These are phyloP conservation scores for Acrossocheilus wenchowensis DNA, from an alignment of 2,797 vertebrate species.

Conservation along the genomic window DNA sequence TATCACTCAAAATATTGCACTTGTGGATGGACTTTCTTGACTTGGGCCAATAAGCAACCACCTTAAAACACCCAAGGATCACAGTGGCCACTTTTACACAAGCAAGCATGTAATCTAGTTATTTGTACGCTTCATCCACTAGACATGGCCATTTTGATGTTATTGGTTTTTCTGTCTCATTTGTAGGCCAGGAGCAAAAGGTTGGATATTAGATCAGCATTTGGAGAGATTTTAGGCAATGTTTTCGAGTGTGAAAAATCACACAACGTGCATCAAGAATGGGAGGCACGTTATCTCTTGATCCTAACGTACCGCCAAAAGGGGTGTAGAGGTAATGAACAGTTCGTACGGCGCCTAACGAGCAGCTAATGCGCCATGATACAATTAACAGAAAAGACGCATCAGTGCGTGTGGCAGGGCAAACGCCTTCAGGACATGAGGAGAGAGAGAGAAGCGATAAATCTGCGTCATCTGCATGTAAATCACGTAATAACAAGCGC, in stretches of 20 bases:
- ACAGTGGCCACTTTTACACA: not conserved
- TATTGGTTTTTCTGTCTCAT: not conserved
- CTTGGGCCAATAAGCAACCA: not conserved
- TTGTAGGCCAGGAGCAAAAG: conserved; percentile 9
- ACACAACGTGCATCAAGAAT: conserved; percentile 17
- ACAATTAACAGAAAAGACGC: conserved; percentile 65
- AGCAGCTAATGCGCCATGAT: conserved; percentile 73
- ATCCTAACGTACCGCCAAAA: conserved; percentile 28
- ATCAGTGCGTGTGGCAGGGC: conserved; percentile 40
- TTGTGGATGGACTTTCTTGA: not conserved
- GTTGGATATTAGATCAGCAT: conserved; percentile 4
- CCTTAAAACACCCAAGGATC: not conserved
- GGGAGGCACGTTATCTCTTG: conserved; percentile 35
- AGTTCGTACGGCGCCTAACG: conserved; percentile 70
- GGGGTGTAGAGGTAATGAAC: conserved; percentile 64
- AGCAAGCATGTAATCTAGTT: not conserved
- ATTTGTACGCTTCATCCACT: not conserved
- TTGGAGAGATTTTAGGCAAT: not conserved
- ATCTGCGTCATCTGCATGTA: conserved; percentile 42
- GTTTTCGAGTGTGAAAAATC: conserved; percentile 16
- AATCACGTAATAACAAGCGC: conserved; percentile 53
- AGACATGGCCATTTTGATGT: not conserved
- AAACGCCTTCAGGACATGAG: conserved; percentile 28
- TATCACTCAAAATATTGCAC: not conserved
- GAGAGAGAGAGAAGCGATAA: not conserved